phyloP scores from a whole-genome alignment of 2,113 vertebrate genomes.

The Falcunculus frontatus region DNA sequence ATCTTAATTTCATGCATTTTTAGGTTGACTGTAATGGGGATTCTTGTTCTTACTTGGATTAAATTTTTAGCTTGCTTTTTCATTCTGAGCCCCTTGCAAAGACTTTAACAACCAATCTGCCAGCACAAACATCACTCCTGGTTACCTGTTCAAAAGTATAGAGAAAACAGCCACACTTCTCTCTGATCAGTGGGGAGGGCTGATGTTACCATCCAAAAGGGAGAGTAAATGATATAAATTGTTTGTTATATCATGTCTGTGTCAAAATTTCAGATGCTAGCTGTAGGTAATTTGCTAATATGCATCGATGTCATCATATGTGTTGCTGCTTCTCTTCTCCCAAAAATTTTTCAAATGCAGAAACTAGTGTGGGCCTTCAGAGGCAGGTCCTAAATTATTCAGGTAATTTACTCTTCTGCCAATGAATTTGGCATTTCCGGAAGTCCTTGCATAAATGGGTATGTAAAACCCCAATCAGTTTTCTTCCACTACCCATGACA shows the following conservation, averaged over 20 bases:
- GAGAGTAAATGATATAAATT: background rate
- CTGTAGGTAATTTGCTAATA: background rate
- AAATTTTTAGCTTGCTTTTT: background rate
- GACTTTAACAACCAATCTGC: background rate
- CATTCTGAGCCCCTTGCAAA: background rate
- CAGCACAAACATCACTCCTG: background rate
- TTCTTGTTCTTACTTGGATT: constrained; percentile 15
- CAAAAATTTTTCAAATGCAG: background rate
- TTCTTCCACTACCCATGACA: background rate
- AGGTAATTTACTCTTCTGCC: background rate
- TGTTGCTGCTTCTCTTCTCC: background rate
- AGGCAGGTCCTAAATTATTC: background rate
- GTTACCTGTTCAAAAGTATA: background rate
- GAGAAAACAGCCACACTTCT: background rate
- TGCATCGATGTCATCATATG: background rate
- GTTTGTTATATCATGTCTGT: background rate
- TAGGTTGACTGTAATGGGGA: background rate
- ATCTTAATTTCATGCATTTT: constrained; percentile 39
- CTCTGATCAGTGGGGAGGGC: background rate
- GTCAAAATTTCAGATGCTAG: background rate
- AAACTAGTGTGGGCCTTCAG: background rate
- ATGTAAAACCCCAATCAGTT: background rate
- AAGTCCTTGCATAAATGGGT: background rate
- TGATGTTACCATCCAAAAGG: background rate
- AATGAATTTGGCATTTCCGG: background rate